Percentiles rank a stretch among this genome's conserved stretches.
phyloP scores from a whole-genome alignment of 2,888 invertebrate species.

The Mechanitis mazaeus region DNA sequence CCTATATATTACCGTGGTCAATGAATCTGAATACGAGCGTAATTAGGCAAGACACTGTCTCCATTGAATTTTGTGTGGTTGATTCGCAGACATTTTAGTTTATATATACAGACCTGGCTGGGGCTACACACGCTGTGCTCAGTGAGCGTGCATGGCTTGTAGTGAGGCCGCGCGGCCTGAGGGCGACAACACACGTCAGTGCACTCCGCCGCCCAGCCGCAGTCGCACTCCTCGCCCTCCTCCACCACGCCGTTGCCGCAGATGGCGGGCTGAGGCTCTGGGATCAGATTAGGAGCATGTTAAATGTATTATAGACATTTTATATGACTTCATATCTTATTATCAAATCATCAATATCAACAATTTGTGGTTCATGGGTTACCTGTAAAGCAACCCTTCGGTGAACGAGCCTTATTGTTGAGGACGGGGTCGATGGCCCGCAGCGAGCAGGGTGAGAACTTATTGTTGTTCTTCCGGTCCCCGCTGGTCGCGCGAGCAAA shows the following conservation, averaged over 20 bases:
- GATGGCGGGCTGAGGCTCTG: slow-evolving; percentile 94
- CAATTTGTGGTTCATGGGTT: slow-evolving; percentile 14
- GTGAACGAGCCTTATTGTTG: slow-evolving; percentile 91
- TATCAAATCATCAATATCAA: no score
- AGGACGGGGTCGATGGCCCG: slow-evolving; percentile 94
- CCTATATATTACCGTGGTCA: no score
- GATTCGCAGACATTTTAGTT: background rate
- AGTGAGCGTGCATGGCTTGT: slow-evolving; percentile 91
- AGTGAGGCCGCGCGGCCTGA: slow-evolving; percentile 88
- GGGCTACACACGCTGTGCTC: slow-evolving; percentile 88
- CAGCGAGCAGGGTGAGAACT: slow-evolving; percentile 96
- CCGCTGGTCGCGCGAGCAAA: slow-evolving; percentile 99
- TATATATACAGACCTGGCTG: slow-evolving; percentile 78
- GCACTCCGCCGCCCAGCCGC: slow-evolving; percentile 98
- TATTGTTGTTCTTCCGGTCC: slow-evolving; percentile 97
- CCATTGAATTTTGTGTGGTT: background rate
- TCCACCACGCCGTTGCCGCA: slow-evolving; percentile 99
- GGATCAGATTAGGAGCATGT: background rate
- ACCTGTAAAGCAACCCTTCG: slow-evolving; percentile 96
- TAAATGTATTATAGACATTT: background rate
- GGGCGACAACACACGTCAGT: slow-evolving; percentile 95
- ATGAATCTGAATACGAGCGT: no score
- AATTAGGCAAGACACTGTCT: no score
- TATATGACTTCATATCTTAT: no score
- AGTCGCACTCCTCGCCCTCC: slow-evolving; percentile 98